Percentiles rank a stretch among this genome's conserved stretches.
Evolutionary conservation across 2,113 vertebrate species (phyloP).

Genomic region (Camelus bactrianus): DNA sequence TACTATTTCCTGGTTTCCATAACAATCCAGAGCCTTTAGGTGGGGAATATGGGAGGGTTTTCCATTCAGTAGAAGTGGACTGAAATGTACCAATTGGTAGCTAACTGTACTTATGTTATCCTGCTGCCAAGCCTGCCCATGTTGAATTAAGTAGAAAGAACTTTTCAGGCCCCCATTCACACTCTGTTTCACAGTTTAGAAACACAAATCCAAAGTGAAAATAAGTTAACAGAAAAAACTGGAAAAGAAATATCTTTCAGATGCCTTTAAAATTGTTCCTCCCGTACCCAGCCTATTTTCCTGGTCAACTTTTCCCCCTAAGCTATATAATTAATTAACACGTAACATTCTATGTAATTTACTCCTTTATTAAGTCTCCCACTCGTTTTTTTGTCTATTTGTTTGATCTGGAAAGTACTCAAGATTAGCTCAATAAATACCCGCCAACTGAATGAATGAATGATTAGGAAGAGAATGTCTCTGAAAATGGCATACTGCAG

Average conservation of each 20-base stretch:
- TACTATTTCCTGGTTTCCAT: not conserved
- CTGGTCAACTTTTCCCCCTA: not conserved
- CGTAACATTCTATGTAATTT: not conserved
- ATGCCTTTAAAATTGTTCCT: not conserved
- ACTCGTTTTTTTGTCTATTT: not conserved
- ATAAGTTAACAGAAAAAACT: not conserved
- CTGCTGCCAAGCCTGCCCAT: not conserved
- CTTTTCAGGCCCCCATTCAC: not conserved
- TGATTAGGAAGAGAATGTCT: not conserved
- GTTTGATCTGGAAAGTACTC: not conserved
- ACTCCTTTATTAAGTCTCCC: not conserved
- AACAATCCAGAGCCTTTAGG: not conserved
- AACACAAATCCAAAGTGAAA: not conserved
- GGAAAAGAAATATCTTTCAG: not conserved
- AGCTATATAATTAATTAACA: not conserved
- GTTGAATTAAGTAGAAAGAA: not conserved
- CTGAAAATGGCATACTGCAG: not conserved
- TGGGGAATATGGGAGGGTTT: not conserved
- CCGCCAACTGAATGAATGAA: not conserved
- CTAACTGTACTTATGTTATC: not conserved
- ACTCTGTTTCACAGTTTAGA: not conserved
- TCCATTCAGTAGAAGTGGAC: not conserved
- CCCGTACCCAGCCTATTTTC: not conserved
- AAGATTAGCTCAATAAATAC: not conserved
- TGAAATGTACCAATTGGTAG: not conserved